phyloP scores from a whole-genome alignment of 2,113 vertebrate species.

The Ondatra zibethicus region DNA sequence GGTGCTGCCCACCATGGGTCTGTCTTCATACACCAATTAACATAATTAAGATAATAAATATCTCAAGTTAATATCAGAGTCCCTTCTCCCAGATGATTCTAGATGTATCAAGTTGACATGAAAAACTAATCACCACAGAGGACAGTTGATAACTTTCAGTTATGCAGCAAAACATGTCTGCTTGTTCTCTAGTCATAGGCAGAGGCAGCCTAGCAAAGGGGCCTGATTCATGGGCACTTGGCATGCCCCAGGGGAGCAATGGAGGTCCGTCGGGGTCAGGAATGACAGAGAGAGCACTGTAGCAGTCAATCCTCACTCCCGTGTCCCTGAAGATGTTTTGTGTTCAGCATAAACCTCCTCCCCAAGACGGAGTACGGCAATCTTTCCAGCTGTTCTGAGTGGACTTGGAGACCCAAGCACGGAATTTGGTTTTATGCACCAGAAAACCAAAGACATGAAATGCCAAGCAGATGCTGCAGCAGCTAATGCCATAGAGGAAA shows the following conservation, averaged over 20 bases:
- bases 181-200: not conserved
- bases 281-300: not conserved
- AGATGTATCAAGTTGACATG: not conserved
- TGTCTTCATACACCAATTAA: not conserved
- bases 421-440: not conserved
- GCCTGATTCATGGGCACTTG: not conserved
- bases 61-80: not conserved
- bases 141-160: not conserved
- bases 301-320: not conserved
- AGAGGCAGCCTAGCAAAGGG: not conserved
- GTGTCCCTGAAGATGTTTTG: not conserved
- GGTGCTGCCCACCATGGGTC: not conserved
- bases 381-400: not conserved
- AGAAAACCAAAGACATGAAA: not conserved
- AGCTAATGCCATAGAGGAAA: not conserved
- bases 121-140: not conserved
- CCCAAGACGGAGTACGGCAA: fast-evolving
- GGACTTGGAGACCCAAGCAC: not conserved
- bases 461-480: not conserved
- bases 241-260: not conserved
- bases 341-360: not conserved
- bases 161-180: not conserved
- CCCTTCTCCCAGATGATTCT: not conserved
- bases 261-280: not conserved
- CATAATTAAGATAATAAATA: not conserved